A percentile compares a stretch with the other conserved stretches of the same genome.
Conservation (phyloP, 2,888 invertebrate species). For the Drosophila crucigera region DNA sequence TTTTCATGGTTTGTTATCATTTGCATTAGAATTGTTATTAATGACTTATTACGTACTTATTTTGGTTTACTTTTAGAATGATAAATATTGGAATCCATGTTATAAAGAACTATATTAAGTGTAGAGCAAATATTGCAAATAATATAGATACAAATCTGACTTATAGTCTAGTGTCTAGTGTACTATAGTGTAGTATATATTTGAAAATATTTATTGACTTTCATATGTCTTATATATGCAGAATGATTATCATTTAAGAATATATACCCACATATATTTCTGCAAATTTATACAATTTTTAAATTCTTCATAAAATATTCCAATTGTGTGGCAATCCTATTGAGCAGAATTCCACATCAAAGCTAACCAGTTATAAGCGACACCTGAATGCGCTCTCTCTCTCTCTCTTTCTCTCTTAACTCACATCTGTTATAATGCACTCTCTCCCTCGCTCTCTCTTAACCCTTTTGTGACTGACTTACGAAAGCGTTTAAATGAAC, state of each 20-base stretch:
- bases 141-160: neutral
- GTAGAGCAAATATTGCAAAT: neutral
- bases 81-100: neutral
- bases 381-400: constrained; percentile 46
- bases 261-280: no score
- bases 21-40: neutral
- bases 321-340: constrained; percentile 25
- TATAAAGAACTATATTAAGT: neutral
- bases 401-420: constrained; percentile 33
- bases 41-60: neutral
- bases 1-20: neutral
- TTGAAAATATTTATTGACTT: neutral
- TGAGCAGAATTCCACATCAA: constrained; percentile 17
- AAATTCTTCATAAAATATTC: neutral
- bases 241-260: no score
- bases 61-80: neutral
- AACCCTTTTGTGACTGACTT: constrained; percentile 63
- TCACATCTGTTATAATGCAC: constrained; percentile 42
- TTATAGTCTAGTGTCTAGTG: neutral
- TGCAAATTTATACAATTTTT: neutral
- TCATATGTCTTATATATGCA: neutral
- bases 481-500: constrained; percentile 72
- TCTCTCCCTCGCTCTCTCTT: constrained; percentile 20
- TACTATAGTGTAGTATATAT: neutral
- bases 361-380: constrained; percentile 29